These are phyloP conservation scores for Ictalurus furcatus DNA, from an alignment of 2,113 vertebrate genomes.

Conservation along the genomic window DNA sequence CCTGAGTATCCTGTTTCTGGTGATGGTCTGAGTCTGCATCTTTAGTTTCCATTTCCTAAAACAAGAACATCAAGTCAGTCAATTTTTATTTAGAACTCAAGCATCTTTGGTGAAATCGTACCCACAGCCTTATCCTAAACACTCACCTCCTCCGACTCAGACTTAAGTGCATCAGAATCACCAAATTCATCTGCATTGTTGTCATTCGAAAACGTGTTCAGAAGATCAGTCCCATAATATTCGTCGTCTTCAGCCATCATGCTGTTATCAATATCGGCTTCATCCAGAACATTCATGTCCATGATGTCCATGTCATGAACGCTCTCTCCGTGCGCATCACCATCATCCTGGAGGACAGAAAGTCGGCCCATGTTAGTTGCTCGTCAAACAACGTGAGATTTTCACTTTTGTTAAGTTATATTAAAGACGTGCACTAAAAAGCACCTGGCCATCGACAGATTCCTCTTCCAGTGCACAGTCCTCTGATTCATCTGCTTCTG, in stretches of 20 bases:
- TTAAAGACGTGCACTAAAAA: neutral
- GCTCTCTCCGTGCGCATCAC: slow-evolving; percentile 78
- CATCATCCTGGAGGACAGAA: slow-evolving; percentile 74
- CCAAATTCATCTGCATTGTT: slow-evolving; percentile 43
- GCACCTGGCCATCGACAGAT: slow-evolving; percentile 84
- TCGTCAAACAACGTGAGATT: neutral
- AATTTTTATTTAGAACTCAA: neutral
- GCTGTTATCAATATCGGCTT: slow-evolving; percentile 81
- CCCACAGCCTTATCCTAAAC: neutral
- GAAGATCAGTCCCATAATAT: slow-evolving; percentile 69
- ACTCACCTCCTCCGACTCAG: slow-evolving; percentile 68
- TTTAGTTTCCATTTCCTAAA: slow-evolving; percentile 49
- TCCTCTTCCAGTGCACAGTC: slow-evolving; percentile 87
- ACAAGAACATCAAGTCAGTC: neutral
- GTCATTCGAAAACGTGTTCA: slow-evolving; percentile 72
- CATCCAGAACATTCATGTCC: slow-evolving; percentile 84
- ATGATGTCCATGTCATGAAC: slow-evolving; percentile 86
- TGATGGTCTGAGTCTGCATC: slow-evolving; percentile 45
- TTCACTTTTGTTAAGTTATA: neutral
- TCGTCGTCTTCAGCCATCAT: slow-evolving; percentile 74
- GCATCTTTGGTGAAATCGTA: neutral
- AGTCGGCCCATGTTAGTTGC: neutral
- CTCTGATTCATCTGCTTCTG: slow-evolving; percentile 82
- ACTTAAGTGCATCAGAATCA: slow-evolving; percentile 49
- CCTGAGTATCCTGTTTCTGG: slow-evolving; percentile 36